These are phyloP conservation scores for Emydoidea blandingii DNA, from an alignment of 2,797 vertebrate genomes.

Conservation along the genomic window DNA sequence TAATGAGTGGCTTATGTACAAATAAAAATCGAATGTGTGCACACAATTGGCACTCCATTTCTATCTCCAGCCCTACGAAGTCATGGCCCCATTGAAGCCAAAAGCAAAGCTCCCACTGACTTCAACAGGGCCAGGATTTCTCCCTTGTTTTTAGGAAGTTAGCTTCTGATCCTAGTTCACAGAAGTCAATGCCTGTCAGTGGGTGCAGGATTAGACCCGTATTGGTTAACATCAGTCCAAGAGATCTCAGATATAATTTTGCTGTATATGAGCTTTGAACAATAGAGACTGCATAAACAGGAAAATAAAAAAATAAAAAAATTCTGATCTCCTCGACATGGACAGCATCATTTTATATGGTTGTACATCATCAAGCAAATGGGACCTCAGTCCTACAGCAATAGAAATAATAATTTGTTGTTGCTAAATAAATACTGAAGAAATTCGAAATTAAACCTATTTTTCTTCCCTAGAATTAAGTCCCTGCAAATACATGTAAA, in stretches of 20 bases:
- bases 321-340: neutral
- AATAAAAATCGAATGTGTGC: neutral
- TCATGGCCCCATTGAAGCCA: neutral
- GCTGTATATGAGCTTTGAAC: neutral
- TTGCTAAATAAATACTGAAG: neutral
- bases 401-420: neutral
- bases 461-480: constrained; percentile 4
- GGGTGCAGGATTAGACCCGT: neutral
- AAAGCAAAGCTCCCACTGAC: neutral
- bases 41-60: neutral
- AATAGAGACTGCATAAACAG: neutral
- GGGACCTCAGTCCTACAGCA: neutral
- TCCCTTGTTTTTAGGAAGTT: neutral
- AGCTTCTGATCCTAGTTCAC: neutral
- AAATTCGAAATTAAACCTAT: neutral
- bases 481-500: neutral
- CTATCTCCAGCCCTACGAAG: neutral
- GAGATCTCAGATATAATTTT: neutral
- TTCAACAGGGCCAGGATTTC: neutral
- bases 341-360: neutral
- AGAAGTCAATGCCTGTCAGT: neutral
- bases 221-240: neutral
- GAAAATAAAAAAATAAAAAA: neutral
- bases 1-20: constrained; percentile 21
- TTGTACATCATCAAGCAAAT: neutral